phyloP scores from a whole-genome alignment of 2,797 vertebrate species.

The Acrocephalus scirpaceus region DNA sequence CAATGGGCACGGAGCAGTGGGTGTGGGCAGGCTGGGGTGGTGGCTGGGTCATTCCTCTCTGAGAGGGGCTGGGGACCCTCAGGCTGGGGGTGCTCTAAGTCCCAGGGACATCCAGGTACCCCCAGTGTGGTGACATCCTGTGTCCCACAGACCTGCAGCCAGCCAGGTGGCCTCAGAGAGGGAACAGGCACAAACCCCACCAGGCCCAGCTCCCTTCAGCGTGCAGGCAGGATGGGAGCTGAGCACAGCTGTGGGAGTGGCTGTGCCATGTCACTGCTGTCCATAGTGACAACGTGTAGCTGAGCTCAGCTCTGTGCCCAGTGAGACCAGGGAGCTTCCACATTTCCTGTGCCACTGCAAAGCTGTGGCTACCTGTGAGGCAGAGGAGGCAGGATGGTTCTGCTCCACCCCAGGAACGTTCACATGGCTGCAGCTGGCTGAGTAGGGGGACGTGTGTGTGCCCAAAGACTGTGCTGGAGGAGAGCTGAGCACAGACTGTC shows the following conservation, averaged over 20 bases:
- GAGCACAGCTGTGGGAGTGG: not conserved
- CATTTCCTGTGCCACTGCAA: not conserved
- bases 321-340: not conserved
- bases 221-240: not conserved
- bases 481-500: not conserved
- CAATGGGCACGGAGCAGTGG: not conserved
- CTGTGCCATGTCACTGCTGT: not conserved
- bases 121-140: not conserved
- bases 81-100: not conserved
- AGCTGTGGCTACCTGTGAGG: not conserved
- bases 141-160: not conserved
- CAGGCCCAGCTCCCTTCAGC: not conserved
- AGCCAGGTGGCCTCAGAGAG: not conserved
- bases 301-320: not conserved
- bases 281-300: not conserved
- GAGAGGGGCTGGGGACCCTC: not conserved
- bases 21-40: not conserved
- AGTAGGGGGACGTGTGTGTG: not conserved
- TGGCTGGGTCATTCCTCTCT: not conserved
- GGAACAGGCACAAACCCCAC: not conserved
- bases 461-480: rapidly evolving
- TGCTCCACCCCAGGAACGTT: not conserved
- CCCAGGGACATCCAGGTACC: not conserved
- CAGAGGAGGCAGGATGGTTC: not conserved
- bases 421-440: not conserved